phyloP scores from a whole-genome alignment of 2,113 vertebrate species.

The Prionailurus viverrinus region DNA sequence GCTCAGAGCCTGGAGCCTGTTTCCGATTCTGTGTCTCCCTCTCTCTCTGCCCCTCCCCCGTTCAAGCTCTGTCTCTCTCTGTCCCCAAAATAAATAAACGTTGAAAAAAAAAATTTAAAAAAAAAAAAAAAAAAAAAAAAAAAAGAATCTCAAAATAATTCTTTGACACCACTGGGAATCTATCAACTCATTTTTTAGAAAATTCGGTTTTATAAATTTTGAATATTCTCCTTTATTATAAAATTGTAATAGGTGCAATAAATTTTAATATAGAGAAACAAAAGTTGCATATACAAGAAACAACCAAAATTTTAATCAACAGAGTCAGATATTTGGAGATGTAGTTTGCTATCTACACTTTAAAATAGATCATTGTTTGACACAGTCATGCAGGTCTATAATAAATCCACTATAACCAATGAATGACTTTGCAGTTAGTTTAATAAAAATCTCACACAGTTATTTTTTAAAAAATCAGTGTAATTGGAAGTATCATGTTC shows the following conservation, averaged over 20 bases:
- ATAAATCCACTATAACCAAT: constrained; percentile 40
- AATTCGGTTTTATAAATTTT: neutral
- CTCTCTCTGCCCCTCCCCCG: too few relatives aligned
- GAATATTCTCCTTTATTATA: neutral
- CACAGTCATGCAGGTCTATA: neutral
- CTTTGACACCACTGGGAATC: neutral
- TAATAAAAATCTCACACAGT: constrained; percentile 65
- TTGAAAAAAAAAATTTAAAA: too few relatives aligned
- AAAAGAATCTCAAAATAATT: neutral
- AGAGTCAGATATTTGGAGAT: neutral
- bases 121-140: too few relatives aligned
- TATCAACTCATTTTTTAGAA: neutral
- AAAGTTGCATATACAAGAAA: constrained; percentile 11
- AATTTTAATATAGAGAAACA: neutral
- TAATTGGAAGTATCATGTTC: constrained; percentile 56
- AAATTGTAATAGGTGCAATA: neutral
- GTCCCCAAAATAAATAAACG: too few relatives aligned
- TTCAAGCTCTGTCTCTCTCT: too few relatives aligned
- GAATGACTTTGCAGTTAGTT: constrained; percentile 38
- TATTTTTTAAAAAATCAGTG: constrained; percentile 70
- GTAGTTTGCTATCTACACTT: neutral
- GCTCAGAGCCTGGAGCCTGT: too few relatives aligned
- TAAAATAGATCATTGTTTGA: constrained; percentile 20
- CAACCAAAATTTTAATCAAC: neutral
- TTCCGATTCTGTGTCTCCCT: too few relatives aligned